Evolutionary conservation across 1,140 invertebrate genomes (phyloP), one percentile per base, ranked within the genome.

Genomic region (Zaprionus inermis): DNA sequence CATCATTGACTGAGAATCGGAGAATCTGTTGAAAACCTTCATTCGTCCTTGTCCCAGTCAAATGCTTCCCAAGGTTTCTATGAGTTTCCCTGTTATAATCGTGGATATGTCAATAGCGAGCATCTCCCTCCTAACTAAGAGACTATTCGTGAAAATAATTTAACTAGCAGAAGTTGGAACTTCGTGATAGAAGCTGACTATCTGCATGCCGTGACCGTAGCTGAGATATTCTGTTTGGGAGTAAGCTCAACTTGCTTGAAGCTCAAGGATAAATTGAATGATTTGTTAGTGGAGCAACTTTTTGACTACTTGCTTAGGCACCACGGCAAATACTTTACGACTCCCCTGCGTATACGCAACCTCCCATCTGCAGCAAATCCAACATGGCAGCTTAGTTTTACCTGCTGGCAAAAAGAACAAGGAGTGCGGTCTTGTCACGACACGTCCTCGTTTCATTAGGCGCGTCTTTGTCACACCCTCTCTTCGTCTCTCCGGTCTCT

Each of bases 1-100:
- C 84, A 89, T 89, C 85, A 89, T 89, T 84, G 85, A 84, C 78
- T 89, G 44, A 49, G 44, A 49, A 49, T 22, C 18, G 20, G 18
- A 20, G 11, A 49, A 89, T 89, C 84, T 84, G 78, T 71, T 89
- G 65, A 66, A 72, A 76, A 89, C 83, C 67, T 89, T 78, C 84
- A 78, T 83, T 77, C 78, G 76, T 24, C 76, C 83, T 78, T 74
- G 63, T 54, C 56, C 34, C 63, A 44, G 9, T 76, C 32, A 36
- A 16, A 55, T 68, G n/a, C n/a, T n/a, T n/a, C n/a, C n/a, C n/a
- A n/a, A n/a, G 67, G 54, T 38, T 67, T 22, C 51, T 51, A 58
- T 66, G 44, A 22, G 7, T 49, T 49, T 49, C 3, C 18, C 44
- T 5, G 3, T 11, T 3, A 49, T 12, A 49, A 20, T 11, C 44